Evolutionary conservation across 2,797 vertebrate genomes (phyloP), one percentile per base, ranked within the genome.

Genomic region (Phoebastria nigripes): DNA sequence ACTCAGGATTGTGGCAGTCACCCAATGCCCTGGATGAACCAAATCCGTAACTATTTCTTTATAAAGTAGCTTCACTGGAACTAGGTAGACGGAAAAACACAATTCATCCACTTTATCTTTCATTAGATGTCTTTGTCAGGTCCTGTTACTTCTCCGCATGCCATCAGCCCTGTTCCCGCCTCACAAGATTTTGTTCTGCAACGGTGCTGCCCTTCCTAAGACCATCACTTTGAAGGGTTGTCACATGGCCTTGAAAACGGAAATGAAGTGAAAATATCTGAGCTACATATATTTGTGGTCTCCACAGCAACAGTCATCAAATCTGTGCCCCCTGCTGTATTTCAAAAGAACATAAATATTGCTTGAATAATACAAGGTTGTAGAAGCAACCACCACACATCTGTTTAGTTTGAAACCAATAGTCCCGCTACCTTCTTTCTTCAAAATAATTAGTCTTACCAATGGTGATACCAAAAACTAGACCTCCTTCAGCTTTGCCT

Each of bases 241-340:
- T 73, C 49, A 80, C 8, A 20, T 4, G 6, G 41, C 46, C 71
- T 76, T 79, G 31, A 78, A 79, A 91, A 29, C 9, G 71, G 74
- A 72, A 95, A 73, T 26, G 5, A 61, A 73, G 52, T 46, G 29
- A 79, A 65, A 73, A 83, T 78, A 44, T 78, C 61, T 83, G n/a
- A 93, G 47, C 67, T n/a, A 70, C 33, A 41, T 61, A 6, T 4
- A 33, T 59, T 87, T 44, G 22, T 66, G 9, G 62, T 93, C 66
- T 90, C 90, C 90, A 88, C 71, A 91, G 91, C 86, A 94, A 96
- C 66, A 22, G 17, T 25, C 83, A 92, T 62, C 42, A 89, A 88
- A 84, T 70, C 61, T 70, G 17, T 86, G 61, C 11, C 51, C n/a
- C 39, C 51, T 42, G 46, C 9, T 35, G 44, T 66, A 70, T 88